These are phyloP conservation scores for Agrochola lychnidis DNA, from an alignment of 2,888 invertebrate genomes.

Conservation along the genomic window DNA sequence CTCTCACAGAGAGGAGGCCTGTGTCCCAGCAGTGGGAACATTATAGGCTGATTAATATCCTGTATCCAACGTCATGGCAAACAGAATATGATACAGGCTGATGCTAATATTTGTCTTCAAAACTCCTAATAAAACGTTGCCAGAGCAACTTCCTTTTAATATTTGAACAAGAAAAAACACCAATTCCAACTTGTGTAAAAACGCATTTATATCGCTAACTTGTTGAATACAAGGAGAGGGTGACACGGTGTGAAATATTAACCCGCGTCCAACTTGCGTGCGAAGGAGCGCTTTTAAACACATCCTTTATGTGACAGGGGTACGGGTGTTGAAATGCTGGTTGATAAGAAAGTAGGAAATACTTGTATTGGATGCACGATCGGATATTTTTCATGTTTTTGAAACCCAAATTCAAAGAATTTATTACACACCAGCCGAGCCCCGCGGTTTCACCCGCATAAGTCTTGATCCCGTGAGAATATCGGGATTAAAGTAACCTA, in stretches of 20 bases:
- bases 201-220: slow-evolving; percentile 46
- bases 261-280: slow-evolving; percentile 34
- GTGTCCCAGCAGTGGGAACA: too few species aligned
- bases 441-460: too few species aligned
- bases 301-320: slow-evolving; percentile 12
- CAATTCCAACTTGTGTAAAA: slow-evolving; percentile 39
- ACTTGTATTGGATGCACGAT: neutral
- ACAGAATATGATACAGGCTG: neutral
- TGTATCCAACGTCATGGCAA: neutral
- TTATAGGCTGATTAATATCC: too few species aligned
- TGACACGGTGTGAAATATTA: slow-evolving; percentile 49
- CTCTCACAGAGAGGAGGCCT: too few species aligned
- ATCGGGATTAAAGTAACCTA: too few species aligned
- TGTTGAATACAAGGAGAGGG: slow-evolving; percentile 43
- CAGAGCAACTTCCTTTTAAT: slow-evolving; percentile 19
- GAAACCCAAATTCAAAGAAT: too few species aligned
- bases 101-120: neutral
- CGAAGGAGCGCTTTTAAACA: slow-evolving; percentile 20
- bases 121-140: neutral
- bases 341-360: neutral
- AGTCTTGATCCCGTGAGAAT: too few species aligned
- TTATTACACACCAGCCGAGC: too few species aligned
- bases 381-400: neutral
- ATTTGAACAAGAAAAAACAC: slow-evolving; percentile 33
- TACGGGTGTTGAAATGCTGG: neutral